Percentiles rank a stretch among this genome's conserved stretches.
phyloP scores from a whole-genome alignment of 2,888 invertebrate species.

The Morinoia aosen region DNA sequence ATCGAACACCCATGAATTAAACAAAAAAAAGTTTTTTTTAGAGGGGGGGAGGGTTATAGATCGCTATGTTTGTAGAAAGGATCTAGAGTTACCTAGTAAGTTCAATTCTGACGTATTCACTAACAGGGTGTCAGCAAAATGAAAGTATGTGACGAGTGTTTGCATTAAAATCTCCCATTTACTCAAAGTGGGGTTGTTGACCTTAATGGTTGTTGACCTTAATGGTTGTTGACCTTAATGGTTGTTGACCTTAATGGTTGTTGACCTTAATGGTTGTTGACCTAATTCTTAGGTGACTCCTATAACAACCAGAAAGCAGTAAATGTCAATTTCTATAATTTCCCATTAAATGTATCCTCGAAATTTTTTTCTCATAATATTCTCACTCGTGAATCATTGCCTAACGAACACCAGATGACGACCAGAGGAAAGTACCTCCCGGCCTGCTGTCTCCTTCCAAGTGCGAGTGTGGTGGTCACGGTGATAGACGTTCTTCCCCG shows the following conservation, averaged over 20 bases:
- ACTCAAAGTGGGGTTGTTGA: not conserved
- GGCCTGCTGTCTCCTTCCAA: conserved; percentile 32
- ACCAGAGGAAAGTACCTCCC: conserved; percentile 28
- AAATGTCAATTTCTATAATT: not conserved
- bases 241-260: too few relatives aligned
- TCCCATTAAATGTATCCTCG: not conserved
- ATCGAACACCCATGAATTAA: not conserved
- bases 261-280: not conserved
- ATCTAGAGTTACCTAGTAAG: not conserved
- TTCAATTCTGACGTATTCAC: not conserved
- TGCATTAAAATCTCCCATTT: not conserved
- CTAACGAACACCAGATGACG: conserved; percentile 37
- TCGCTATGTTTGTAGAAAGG: too few relatives aligned
- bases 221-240: too few relatives aligned
- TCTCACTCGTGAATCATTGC: not conserved
- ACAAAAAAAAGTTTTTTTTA: not conserved
- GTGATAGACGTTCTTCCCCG: not conserved
- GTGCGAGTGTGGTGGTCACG: conserved; percentile 56
- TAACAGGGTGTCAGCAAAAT: not conserved
- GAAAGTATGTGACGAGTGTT: not conserved
- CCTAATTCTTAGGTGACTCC: not conserved
- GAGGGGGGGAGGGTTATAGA: too few relatives aligned
- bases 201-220: not conserved
- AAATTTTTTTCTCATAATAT: not conserved
- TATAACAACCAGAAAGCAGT: not conserved